Base-by-base conservation (phyloP, 2,888 invertebrate species). In the Conistra vaccinii region DNA sequence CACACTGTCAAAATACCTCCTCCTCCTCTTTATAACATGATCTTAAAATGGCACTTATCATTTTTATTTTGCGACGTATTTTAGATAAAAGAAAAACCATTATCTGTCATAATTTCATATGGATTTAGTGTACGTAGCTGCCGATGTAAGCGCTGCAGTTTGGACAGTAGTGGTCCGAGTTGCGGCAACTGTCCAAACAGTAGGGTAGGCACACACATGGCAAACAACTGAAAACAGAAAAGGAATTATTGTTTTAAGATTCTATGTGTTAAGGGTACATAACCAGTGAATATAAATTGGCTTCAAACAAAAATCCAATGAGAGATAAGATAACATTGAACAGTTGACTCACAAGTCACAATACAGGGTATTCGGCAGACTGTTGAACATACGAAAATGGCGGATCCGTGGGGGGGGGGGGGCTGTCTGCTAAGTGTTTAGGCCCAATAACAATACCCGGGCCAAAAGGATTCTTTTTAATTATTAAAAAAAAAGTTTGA, bases 151-250 rank as follows among this genome's bases (percentile, higher is more conserved):
- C 91, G 75, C 92, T 95, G 85, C 97, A 48, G 20, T 7, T 48
- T 48, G 48, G 48, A 48, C 48, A 48, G 6, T 48, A 48, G 48
- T 48, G 48, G 48, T 48, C 48, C 6, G 95, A 93, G 81, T 94
- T 96, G 83, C 95, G 95, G 85, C 97, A 97, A 39, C 96, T 94
- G 67, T 97, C 95, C 90, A 96, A 92, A 85, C 96, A 97, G 85
- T 97, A 97, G 0, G 97, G 97, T n/a, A 97, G 74, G 76, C 96
- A 96, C 7, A 95, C 95, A 77, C 97, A 97, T 0, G 97, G 97
- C 96, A 97, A 97, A 84, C 94, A 96, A 60, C 96, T 96, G 90
- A 72, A 93, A 92, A 35, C 17, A 39, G 23, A 69, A 70, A 51
- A 70, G 4, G 23, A 35, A 23, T 20, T 48, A 23, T 20, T 48